Conservation (phyloP, 2,888 invertebrate genomes). For the Euzetes globulus region DNA sequence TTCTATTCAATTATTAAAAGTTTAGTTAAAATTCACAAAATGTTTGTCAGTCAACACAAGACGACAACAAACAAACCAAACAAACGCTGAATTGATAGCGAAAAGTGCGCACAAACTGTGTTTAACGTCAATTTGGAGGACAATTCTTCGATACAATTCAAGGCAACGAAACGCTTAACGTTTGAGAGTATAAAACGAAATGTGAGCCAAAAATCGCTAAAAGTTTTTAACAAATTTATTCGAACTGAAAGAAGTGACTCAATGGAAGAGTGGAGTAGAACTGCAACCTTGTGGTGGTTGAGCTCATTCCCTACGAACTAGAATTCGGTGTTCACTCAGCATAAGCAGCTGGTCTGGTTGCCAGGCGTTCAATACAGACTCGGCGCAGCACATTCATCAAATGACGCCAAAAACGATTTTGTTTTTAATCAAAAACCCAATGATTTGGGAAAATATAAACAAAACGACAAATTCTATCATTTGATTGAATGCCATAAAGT, state of each 20-base stretch:
- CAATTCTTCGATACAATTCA: not conserved
- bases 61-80: not conserved
- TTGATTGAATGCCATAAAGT: not conserved
- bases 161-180: not conserved
- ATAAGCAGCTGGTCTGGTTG: conserved; percentile 24
- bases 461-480: not conserved
- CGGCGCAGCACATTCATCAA: not conserved
- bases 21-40: not conserved
- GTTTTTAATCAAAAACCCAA: not conserved
- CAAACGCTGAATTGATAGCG: not conserved
- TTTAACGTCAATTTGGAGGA: conserved; percentile 8
- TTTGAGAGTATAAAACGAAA: not conserved
- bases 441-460: not conserved
- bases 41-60: not conserved
- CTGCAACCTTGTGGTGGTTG: conserved; percentile 15
- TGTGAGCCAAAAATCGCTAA: not conserved
- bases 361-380: conserved; percentile 6
- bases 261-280: conserved; percentile 1
- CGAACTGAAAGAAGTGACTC: not conserved
- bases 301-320: conserved; percentile 16
- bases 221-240: not conserved
- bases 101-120: conserved; percentile 20
- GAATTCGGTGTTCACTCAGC: conserved; percentile 11
- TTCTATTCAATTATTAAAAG: not conserved
- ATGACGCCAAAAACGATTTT: not conserved